Conservation (phyloP, 2,113 vertebrate species). For the Catharus bicknelli region DNA sequence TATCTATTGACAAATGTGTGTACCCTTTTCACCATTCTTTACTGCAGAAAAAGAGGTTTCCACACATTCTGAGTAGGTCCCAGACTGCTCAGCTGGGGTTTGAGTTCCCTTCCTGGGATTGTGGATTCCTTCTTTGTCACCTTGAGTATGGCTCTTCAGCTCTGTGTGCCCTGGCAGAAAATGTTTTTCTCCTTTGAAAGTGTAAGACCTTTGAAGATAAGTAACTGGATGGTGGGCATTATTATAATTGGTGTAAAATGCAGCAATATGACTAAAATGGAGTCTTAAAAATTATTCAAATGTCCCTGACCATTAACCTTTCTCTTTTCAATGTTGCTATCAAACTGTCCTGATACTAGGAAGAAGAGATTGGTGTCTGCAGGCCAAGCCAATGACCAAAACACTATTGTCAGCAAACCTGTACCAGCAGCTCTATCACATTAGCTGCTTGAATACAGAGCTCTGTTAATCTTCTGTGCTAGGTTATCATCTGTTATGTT, state of each 20-base stretch:
- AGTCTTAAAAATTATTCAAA: not conserved
- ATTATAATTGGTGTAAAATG: not conserved
- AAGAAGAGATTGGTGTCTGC: not conserved
- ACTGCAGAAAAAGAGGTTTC: not conserved
- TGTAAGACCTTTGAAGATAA: not conserved
- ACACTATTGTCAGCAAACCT: not conserved
- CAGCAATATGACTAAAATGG: not conserved
- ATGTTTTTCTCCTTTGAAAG: not conserved
- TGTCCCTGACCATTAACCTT: not conserved
- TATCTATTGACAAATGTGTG: slow-evolving; percentile 11
- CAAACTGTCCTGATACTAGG: not conserved
- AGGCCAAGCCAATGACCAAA: not conserved
- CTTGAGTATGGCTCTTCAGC: not conserved
- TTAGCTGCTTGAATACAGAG: not conserved
- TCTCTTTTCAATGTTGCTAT: not conserved
- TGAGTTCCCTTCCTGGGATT: not conserved
- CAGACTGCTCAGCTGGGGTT: slow-evolving; percentile 9
- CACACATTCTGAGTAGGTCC: not conserved
- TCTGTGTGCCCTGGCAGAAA: not conserved
- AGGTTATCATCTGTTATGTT: not conserved
- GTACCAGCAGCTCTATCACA: not conserved
- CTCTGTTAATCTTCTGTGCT: not conserved
- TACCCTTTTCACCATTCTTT: not conserved
- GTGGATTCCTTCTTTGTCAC: not conserved
- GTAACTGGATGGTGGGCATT: not conserved